Base-by-base conservation (phyloP, 2,888 invertebrate species). In the Paralinhomoeus sp. region DNA sequence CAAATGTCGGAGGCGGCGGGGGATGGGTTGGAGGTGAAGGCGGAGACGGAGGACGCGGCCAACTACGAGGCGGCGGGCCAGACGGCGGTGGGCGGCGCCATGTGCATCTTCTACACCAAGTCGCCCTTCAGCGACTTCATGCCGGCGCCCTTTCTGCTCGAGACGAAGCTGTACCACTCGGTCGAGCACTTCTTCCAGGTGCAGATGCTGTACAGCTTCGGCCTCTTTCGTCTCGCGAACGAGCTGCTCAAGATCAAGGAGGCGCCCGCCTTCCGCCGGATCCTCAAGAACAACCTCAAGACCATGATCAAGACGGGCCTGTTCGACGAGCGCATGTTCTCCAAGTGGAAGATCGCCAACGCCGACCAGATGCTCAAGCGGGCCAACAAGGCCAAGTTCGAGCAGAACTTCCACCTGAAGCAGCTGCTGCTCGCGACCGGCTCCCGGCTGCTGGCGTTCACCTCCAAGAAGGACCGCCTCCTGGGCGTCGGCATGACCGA, bases 401-500 rank as follows among this genome's bases (percentile, higher is more conserved):
- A 45, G 37, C 47, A 47, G 27, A 44, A 47, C 35, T 34, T 24
- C 21, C 35, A 37, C 9, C 38, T 44, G 34, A 15, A 24, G 17
- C 17, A 35, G 17, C 24, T 37, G 22, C 36, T 47, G 40, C 9
- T 45, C 35, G 21, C 24, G 15, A 47, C 47, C 5, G 44, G 42
- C 9, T 41, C 41, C 2, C 36, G 44, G 12, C 24, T 47, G 13
- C 37, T 47, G 22, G 22, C 42, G 3, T 47, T 42, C 24, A 24
- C 47, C 33, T 33, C 20, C 22, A 33, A 37, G 18, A 37, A 22
- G 37, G 37, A 46, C 38, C 22, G 35, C 18, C 27, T 39, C 24
- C 35, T 44, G 24, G 47, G 47, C n/a, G 37, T 45, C 21, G 47
- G 47, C 20, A 47, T 47, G 47, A 40, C 20, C 9, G 47, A 47